Conservation (phyloP, 2,797 vertebrate species). For the Thamnophis elegans region DNA sequence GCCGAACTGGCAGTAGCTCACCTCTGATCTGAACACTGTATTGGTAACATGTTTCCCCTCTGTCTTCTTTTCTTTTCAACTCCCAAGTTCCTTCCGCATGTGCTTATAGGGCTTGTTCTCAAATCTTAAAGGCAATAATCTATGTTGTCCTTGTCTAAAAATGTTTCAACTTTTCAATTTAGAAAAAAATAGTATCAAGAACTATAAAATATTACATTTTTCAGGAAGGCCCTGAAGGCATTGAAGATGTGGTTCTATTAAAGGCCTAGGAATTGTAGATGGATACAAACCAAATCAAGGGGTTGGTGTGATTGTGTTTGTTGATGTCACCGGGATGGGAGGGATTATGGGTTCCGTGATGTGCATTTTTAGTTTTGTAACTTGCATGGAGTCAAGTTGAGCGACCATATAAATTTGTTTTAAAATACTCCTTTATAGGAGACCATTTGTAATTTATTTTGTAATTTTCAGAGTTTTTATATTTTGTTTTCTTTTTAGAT, state of each 20-base stretch:
- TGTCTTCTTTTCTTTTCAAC: neutral
- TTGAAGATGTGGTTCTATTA: neutral
- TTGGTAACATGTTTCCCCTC: neutral
- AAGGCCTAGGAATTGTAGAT: neutral
- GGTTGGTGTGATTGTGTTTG: neutral
- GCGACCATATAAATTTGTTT: neutral
- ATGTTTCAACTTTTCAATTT: neutral
- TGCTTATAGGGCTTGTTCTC: neutral
- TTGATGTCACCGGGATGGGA: neutral
- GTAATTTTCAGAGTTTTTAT: neutral
- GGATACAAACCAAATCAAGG: neutral
- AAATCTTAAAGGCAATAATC: neutral
- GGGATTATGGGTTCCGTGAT: neutral
- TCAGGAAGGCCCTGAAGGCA: neutral
- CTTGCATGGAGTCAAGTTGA: neutral
- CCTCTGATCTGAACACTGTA: neutral
- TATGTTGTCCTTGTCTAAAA: neutral
- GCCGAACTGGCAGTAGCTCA: too few relatives aligned
- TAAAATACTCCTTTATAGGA: neutral
- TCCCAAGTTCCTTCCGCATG: neutral
- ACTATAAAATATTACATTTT: neutral
- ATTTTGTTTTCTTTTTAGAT: neutral
- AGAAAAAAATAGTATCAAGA: neutral
- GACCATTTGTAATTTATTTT: neutral
- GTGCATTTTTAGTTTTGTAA: neutral